Conservation (phyloP, 2,797 vertebrate genomes). For the Ficedula albicollis region DNA sequence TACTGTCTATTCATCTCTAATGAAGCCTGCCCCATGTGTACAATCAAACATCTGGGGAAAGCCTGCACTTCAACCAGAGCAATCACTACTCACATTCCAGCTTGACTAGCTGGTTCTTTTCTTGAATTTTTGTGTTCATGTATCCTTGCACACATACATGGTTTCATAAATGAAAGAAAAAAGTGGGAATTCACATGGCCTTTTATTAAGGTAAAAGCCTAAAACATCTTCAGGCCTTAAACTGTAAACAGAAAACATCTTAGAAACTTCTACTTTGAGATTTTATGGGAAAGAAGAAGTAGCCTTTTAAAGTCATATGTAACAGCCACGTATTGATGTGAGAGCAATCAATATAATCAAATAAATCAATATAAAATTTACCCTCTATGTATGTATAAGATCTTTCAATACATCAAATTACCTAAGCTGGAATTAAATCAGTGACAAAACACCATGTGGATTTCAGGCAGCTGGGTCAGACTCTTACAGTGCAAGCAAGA, state of each 20-base stretch:
- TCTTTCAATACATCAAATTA: not conserved
- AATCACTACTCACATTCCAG: slow-evolving; percentile 2
- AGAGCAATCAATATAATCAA: not conserved
- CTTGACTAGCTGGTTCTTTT: not conserved
- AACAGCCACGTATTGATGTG: not conserved
- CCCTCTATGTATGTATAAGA: not conserved
- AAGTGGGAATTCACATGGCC: not conserved
- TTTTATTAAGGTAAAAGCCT: not conserved
- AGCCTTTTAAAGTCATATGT: not conserved
- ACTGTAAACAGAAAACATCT: not conserved
- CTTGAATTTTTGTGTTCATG: not conserved
- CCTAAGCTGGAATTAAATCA: not conserved
- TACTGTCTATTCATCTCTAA: not conserved
- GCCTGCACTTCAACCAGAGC: not conserved
- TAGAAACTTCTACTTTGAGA: not conserved
- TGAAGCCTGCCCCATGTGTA: not conserved
- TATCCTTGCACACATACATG: not conserved
- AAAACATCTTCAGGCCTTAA: not conserved
- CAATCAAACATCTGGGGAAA: slow-evolving; percentile 23
- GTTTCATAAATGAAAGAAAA: not conserved
- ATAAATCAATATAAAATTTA: not conserved
- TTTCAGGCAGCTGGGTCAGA: not conserved
- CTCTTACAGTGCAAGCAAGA: not conserved
- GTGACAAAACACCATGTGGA: not conserved
- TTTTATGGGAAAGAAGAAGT: not conserved